Evolutionary conservation across 1,140 invertebrate species (phyloP).

Genomic region (Drosophila littoralis): DNA sequence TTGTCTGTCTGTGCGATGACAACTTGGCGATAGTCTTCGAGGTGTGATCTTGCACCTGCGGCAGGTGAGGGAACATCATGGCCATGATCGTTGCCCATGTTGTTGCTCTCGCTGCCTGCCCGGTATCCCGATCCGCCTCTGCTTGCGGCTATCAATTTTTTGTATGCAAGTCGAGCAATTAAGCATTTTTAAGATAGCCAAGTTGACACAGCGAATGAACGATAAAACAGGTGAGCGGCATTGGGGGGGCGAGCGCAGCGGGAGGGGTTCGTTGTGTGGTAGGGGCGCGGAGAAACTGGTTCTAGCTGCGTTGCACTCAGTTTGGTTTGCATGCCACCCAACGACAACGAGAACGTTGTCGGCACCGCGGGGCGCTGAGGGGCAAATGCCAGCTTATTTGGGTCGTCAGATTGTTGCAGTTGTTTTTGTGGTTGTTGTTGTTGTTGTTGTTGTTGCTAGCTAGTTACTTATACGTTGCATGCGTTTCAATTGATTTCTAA

Average conservation of each 20-base stretch:
- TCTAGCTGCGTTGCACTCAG: slow-evolving; percentile 30
- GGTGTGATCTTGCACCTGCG: slow-evolving; percentile 17
- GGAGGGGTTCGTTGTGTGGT: background rate
- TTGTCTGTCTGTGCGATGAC: background rate
- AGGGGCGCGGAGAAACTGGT: slow-evolving; percentile 53
- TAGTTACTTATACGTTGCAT: slow-evolving; percentile 56
- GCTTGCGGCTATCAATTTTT: slow-evolving; percentile 21
- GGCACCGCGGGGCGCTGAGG: slow-evolving; percentile 9
- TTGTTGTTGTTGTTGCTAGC: slow-evolving; percentile 40
- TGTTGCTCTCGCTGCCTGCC: background rate
- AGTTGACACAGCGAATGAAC: slow-evolving; percentile 21
- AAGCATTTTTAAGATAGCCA: slow-evolving; percentile 59
- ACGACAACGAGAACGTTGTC: slow-evolving; percentile 2
- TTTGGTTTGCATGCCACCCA: slow-evolving; percentile 58
- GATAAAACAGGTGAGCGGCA: slow-evolving; percentile 1
- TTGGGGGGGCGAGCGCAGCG: background rate
- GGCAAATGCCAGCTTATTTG: slow-evolving; percentile 61
- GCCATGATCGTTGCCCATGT: slow-evolving; percentile 3
- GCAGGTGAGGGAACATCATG: too few relatives aligned
- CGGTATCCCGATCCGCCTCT: background rate
- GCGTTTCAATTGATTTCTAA: slow-evolving; percentile 79
- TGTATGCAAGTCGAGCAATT: slow-evolving; percentile 49
- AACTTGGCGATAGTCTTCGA: background rate
- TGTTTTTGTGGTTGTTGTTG: slow-evolving; percentile 28
- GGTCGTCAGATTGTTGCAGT: slow-evolving; percentile 57